Percentiles rank a stretch among this genome's conserved stretches.
Conservation (phyloP, 2,113 vertebrate species). For the Melanotaenia duboulayi region DNA sequence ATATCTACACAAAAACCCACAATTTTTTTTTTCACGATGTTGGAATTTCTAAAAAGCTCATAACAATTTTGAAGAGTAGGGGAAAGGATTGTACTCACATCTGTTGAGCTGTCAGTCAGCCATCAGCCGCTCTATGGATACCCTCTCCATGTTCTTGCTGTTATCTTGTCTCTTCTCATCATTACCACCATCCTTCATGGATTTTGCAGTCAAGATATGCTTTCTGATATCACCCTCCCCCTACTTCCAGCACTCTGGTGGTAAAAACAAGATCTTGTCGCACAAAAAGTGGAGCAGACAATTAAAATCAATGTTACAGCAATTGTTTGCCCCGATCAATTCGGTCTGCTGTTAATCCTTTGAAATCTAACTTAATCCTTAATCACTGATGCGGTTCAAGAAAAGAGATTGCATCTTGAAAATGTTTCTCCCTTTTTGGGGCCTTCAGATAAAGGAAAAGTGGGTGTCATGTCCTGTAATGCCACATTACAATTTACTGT, state of each 20-base stretch:
- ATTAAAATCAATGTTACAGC: conserved; percentile 79
- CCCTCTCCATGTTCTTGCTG: conserved; percentile 77
- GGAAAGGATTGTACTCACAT: conserved; percentile 55
- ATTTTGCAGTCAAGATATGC: conserved; percentile 78
- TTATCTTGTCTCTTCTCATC: conserved; percentile 81
- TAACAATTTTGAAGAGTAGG: conserved; percentile 52
- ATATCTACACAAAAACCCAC: conserved; percentile 45
- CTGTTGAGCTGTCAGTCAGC: conserved; percentile 68
- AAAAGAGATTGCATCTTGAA: conserved; percentile 48
- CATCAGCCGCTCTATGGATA: conserved; percentile 66
- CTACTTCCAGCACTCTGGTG: conserved; percentile 50
- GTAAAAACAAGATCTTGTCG: conserved; percentile 79
- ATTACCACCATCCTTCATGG: conserved; percentile 80
- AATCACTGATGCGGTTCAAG: conserved; percentile 51
- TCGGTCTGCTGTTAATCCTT: conserved; percentile 72
- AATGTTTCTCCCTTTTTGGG: conserved; percentile 7
- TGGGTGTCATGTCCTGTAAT: conserved; percentile 45
- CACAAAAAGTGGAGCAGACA: conserved; percentile 72
- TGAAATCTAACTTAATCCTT: conserved; percentile 74
- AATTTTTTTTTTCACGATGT: conserved; percentile 50
- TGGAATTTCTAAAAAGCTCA: conserved; percentile 63
- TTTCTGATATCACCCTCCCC: conserved; percentile 69
- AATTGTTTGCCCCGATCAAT: conserved; percentile 74
- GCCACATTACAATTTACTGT: conserved; percentile 65
- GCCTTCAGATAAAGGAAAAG: conserved; percentile 20